A percentile compares a stretch with the other conserved stretches of the same genome.
phyloP scores from a whole-genome alignment of 1,140 invertebrate genomes.

The Atta texana region DNA sequence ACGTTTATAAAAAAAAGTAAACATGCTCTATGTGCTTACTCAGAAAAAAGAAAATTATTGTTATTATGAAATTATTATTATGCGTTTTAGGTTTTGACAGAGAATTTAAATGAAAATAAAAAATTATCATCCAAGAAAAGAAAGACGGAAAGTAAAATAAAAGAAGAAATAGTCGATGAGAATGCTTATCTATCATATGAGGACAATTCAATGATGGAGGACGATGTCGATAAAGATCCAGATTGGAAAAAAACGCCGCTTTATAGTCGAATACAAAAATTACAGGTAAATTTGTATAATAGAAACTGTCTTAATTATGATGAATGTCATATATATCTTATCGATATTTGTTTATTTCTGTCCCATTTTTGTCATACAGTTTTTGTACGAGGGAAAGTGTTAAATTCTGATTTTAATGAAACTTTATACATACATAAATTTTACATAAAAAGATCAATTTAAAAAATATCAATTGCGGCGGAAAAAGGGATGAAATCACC shows the following conservation, averaged over 20 bases:
- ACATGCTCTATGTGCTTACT: slow-evolving; percentile 7
- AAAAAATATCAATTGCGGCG: too few relatives aligned
- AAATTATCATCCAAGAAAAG: background rate
- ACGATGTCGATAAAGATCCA: slow-evolving; percentile 88
- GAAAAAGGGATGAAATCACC: too few relatives aligned
- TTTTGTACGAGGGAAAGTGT: background rate
- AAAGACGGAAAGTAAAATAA: background rate
- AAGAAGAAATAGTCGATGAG: background rate
- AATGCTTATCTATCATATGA: slow-evolving; percentile 66
- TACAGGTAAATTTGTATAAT: slow-evolving; percentile 27
- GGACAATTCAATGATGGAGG: slow-evolving; percentile 79
- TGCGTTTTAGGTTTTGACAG: slow-evolving; percentile 58
- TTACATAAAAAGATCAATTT: too few relatives aligned
- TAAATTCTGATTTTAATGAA: too few relatives aligned
- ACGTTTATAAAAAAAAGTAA: slow-evolving; percentile 16
- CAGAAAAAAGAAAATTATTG: background rate
- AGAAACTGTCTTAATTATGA: background rate
- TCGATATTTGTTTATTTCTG: background rate
- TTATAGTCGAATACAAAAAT: slow-evolving; percentile 79
- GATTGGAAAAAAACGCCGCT: slow-evolving; percentile 90
- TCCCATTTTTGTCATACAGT: background rate
- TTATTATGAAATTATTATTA: background rate
- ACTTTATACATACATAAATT: too few relatives aligned
- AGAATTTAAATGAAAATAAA: slow-evolving; percentile 54
- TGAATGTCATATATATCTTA: background rate